Evolutionary conservation across 1,140 invertebrate species (phyloP).

Genomic region (Neodiprion virginianus): DNA sequence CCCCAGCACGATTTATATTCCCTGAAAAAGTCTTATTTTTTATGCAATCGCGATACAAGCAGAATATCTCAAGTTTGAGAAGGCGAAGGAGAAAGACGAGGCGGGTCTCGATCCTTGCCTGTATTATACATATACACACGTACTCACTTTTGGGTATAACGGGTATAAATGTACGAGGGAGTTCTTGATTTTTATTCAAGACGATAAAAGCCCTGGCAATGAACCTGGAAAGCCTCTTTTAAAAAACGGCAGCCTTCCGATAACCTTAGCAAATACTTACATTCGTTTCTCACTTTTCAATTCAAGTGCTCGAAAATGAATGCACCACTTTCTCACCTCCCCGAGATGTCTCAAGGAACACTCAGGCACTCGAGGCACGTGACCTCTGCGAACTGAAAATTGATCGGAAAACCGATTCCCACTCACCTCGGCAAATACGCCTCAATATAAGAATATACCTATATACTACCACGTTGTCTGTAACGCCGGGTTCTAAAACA

Average conservation of each 20-base stretch:
- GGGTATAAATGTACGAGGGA: no score
- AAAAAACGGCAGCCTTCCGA: conserved; percentile 4
- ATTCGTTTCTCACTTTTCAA: neutral
- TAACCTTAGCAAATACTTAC: conserved; percentile 3
- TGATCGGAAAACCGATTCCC: neutral
- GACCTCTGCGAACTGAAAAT: neutral
- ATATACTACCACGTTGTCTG: neutral
- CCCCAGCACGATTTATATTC: no score
- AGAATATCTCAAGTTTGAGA: no score
- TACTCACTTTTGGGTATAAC: no score
- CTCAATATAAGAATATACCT: neutral
- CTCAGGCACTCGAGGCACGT: neutral
- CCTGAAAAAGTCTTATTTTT: no score
- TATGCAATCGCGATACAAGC: no score
- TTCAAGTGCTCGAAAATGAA: neutral
- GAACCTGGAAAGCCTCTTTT: neutral
- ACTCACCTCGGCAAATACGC: no score
- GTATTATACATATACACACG: no score
- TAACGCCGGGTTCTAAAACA: neutral
- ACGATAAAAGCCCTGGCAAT: conserved; percentile 4
- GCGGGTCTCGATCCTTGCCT: no score
- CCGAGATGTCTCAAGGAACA: neutral
- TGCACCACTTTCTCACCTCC: neutral
- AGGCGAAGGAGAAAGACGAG: no score
- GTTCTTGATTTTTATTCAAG: conserved; percentile 1